A percentile compares a stretch with the other conserved stretches of the same genome.
Evolutionary conservation across 1,140 invertebrate species (phyloP).

Genomic region (Drosophila pandora): DNA sequence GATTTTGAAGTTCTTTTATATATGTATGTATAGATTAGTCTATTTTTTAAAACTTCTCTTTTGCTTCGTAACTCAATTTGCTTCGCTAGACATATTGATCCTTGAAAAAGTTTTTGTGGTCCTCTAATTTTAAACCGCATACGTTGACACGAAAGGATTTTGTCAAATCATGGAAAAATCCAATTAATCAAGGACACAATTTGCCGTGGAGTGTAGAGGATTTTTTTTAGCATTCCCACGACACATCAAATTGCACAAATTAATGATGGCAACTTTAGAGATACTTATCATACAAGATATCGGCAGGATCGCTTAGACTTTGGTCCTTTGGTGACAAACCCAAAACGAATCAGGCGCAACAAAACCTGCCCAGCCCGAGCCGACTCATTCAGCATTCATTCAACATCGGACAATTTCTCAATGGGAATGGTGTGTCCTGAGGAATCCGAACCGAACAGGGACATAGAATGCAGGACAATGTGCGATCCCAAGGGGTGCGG

Average conservation of each 20-base stretch:
- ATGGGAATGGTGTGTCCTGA: conserved; percentile 44
- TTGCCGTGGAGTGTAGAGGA: not conserved
- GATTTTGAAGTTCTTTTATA: not conserved
- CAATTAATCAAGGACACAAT: conserved; percentile 58
- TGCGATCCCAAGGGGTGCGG: conserved; percentile 60
- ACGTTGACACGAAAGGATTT: conserved; percentile 18
- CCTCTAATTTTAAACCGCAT: conserved; percentile 33
- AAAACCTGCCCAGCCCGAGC: conserved; percentile 45
- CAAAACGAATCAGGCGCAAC: conserved; percentile 66
- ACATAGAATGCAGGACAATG: conserved; percentile 23
- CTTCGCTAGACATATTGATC: conserved; percentile 7
- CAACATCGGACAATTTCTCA: conserved; percentile 49
- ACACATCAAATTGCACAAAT: conserved; percentile 60
- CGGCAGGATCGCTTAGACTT: conserved; percentile 30
- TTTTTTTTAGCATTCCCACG: conserved; percentile 41
- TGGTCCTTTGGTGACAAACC: conserved; percentile 18
- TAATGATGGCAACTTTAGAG: conserved; percentile 57
- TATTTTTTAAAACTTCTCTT: not conserved
- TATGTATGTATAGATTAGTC: not conserved
- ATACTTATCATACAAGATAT: conserved; percentile 39
- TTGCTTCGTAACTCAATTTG: conserved; percentile 7
- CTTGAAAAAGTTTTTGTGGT: conserved; percentile 56
- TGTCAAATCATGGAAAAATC: conserved; percentile 46
- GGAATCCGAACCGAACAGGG: conserved; percentile 23
- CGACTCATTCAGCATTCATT: conserved; percentile 62